phyloP scores from a whole-genome alignment of 2,888 invertebrate genomes.

The Caenorhabditis sp. region DNA sequence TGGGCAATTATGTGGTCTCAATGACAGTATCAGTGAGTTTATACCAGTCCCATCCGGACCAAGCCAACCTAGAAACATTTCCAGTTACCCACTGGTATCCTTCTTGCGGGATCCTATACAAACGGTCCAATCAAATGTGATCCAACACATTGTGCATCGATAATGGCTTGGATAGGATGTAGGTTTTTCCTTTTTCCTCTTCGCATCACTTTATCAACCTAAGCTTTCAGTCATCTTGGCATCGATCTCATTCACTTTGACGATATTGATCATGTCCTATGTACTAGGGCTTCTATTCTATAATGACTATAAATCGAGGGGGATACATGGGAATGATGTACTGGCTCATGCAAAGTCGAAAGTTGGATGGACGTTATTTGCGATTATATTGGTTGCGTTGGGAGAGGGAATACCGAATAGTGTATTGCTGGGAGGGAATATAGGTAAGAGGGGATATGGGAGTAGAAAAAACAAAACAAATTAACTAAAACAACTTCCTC shows the following conservation, averaged over 20 bases:
- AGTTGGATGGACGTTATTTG: not conserved
- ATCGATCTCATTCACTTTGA: not conserved
- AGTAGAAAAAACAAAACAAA: no score
- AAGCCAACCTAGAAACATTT: no score
- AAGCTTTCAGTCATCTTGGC: not conserved
- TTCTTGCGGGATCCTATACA: not conserved
- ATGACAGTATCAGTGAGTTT: not conserved
- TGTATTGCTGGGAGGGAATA: no score
- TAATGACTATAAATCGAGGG: not conserved
- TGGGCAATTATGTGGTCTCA: not conserved
- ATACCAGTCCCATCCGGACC: no score
- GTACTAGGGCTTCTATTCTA: not conserved
- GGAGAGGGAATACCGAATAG: not conserved
- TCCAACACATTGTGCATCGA: not conserved
- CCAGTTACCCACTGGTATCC: not conserved
- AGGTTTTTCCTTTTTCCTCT: not conserved
- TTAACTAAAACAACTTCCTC: no score
- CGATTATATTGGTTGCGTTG: not conserved
- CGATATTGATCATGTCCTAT: no score
- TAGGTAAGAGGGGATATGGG: no score
- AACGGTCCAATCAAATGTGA: not conserved
- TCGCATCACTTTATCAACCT: no score
- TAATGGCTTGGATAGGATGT: not conserved
- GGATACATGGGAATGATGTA: not conserved
- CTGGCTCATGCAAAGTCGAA: not conserved